These are phyloP conservation scores for Caenorhabditis remanei DNA, from an alignment of 1,140 invertebrate genomes.

Conservation along the genomic window DNA sequence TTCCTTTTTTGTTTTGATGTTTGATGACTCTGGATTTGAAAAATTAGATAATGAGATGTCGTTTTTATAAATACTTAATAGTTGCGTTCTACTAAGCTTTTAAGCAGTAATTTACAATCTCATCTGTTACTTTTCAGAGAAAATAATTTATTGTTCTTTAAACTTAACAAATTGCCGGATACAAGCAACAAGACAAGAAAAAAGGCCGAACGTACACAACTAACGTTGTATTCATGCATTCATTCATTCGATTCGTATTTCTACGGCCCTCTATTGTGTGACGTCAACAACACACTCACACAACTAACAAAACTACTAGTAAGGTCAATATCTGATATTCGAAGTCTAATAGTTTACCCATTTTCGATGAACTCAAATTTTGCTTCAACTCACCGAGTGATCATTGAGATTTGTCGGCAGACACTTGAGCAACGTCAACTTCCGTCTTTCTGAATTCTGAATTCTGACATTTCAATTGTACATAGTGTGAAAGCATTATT, in stretches of 20 bases:
- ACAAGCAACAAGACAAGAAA: background rate
- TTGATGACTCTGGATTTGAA: no score
- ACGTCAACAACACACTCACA: conserved; percentile 2
- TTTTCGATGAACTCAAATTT: background rate
- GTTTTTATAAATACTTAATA: no score
- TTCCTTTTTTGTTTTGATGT: no score
- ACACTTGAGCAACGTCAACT: background rate
- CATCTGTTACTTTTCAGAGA: no score
- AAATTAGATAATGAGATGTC: no score
- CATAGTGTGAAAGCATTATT: no score
- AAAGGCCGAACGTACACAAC: background rate
- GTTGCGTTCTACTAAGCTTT: no score
- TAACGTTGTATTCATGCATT: conserved; percentile 4
- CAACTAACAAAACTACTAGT: background rate
- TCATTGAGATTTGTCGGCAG: background rate
- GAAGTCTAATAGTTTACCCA: background rate
- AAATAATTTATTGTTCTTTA: background rate
- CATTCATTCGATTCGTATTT: background rate
- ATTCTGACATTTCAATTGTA: background rate
- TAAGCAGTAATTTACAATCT: no score
- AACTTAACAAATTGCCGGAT: background rate
- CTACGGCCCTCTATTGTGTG: background rate
- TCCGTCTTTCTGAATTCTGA: background rate
- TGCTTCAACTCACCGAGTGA: background rate
- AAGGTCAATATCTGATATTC: background rate